Conservation (phyloP, 2,797 vertebrate species). For the Myripristis jacobus region DNA sequence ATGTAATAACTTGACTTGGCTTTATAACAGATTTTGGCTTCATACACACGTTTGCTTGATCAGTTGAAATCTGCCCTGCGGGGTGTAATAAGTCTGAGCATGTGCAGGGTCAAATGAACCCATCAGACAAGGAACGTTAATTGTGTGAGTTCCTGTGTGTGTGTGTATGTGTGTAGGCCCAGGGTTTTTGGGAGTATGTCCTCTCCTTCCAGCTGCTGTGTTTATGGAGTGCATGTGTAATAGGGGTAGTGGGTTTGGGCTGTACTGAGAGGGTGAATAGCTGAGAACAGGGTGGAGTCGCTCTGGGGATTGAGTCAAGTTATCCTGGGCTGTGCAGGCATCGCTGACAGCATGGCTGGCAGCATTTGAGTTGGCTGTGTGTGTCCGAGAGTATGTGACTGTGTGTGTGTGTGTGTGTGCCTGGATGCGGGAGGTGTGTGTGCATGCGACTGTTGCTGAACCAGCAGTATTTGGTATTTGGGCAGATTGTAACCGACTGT, state of each 20-base stretch:
- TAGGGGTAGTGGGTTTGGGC: constrained; percentile 17
- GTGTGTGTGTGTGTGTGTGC: constrained; percentile 24
- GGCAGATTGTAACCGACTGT: constrained; percentile 65
- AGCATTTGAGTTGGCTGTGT: not conserved
- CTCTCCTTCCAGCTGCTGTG: constrained; percentile 22
- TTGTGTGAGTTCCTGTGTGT: not conserved
- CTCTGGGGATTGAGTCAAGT: constrained; percentile 46
- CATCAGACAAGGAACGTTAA: not conserved
- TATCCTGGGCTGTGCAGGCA: constrained; percentile 38
- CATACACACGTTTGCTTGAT: constrained; percentile 6
- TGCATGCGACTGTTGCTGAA: constrained; percentile 69
- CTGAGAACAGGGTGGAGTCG: constrained; percentile 46
- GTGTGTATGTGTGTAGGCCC: not conserved
- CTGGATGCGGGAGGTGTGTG: constrained; percentile 2
- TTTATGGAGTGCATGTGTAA: constrained; percentile 37
- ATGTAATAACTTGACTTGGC: constrained; percentile 35
- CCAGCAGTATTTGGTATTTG: constrained; percentile 77
- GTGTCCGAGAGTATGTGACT: constrained; percentile 8
- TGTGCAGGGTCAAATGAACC: not conserved
- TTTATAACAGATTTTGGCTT: constrained; percentile 4
- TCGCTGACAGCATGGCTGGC: constrained; percentile 50
- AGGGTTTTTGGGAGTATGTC: not conserved
- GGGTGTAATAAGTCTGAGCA: constrained; percentile 25
- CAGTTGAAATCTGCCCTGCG: constrained; percentile 14
- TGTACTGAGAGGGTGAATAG: constrained; percentile 15